phyloP scores from a whole-genome alignment of 2,113 vertebrate genomes.

The Xenus cinereus region DNA sequence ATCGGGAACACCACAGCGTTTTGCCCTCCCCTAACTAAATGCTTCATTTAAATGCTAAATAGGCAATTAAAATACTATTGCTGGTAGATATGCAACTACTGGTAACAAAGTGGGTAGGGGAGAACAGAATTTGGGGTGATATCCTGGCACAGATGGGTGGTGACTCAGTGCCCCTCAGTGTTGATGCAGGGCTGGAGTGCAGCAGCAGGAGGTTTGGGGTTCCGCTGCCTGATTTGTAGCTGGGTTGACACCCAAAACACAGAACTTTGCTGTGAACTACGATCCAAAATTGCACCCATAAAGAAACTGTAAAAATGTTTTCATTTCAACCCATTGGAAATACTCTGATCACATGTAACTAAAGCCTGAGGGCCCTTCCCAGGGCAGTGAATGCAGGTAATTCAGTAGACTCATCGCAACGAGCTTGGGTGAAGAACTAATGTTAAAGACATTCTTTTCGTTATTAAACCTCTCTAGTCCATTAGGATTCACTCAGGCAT shows the following conservation, averaged over 20 bases:
- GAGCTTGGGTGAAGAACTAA: background rate
- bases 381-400: background rate
- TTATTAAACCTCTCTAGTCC: background rate
- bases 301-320: background rate
- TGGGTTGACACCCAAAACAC: background rate
- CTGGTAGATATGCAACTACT: background rate
- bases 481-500: conserved; percentile 13
- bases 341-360: background rate
- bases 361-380: background rate
- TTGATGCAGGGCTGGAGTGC: background rate
- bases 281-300: background rate
- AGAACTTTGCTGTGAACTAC: background rate
- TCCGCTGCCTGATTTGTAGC: background rate
- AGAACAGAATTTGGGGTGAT: background rate
- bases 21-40: background rate
- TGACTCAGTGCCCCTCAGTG: background rate
- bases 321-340: background rate
- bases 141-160: accelerated
- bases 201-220: accelerated
- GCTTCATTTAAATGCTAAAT: background rate
- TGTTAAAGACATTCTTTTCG: background rate
- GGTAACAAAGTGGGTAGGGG: background rate
- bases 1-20: background rate
- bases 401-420: background rate
- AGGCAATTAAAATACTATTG: background rate